Conservation (phyloP, 2,113 vertebrate species). For the Brachypodius melanocephalos region DNA sequence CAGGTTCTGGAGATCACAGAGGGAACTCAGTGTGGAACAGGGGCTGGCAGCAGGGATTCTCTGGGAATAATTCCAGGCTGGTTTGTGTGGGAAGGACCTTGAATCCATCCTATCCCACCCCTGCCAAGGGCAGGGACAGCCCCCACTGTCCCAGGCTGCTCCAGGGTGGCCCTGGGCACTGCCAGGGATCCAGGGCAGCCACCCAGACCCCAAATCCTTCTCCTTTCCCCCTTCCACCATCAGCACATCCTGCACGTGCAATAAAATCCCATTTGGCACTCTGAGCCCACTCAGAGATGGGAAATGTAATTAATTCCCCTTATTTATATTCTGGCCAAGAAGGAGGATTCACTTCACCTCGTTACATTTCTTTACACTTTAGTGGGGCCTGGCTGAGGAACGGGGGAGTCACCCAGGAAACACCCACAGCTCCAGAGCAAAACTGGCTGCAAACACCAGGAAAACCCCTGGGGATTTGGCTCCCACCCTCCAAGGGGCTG, state of each 20-base stretch:
- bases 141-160: not conserved
- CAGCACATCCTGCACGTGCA: fast-evolving
- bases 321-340: not conserved
- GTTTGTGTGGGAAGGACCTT: no score
- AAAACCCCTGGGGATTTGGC: not conserved
- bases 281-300: not conserved
- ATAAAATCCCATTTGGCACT: not conserved
- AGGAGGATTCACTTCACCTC: not conserved
- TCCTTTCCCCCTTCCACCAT: fast-evolving
- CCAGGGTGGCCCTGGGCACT: not conserved
- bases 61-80: not conserved
- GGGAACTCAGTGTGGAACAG: fast-evolving
- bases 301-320: conserved; percentile 22
- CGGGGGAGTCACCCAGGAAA: not conserved
- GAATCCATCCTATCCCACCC: fast-evolving
- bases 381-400: not conserved
- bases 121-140: not conserved
- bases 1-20: fast-evolving
- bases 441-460: not conserved
- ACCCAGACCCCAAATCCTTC: not conserved
- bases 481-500: not conserved
- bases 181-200: not conserved
- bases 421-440: not conserved
- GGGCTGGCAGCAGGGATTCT: not conserved
- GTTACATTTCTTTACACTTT: not conserved